Evolutionary conservation across 2,797 vertebrate species (phyloP).

Genomic region (Spatula clypeata): DNA sequence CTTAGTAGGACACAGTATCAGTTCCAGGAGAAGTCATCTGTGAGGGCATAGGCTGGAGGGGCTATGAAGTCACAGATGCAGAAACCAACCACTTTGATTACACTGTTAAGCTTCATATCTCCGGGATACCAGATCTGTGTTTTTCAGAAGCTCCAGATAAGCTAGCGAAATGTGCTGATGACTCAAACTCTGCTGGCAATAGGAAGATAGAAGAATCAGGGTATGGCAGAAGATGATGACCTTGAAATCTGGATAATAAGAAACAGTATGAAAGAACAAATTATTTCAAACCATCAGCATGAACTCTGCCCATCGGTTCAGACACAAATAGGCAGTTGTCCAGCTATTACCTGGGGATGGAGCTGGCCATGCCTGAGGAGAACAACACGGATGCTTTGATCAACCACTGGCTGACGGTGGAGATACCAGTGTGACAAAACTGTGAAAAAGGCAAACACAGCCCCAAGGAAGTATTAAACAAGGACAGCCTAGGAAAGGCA

Average conservation of each 20-base stretch:
- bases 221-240: background rate
- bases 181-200: background rate
- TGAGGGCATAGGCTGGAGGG: background rate
- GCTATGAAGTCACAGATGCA: background rate
- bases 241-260: background rate
- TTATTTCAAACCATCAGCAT: background rate
- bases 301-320: background rate
- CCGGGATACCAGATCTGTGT: background rate
- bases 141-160: slow-evolving; percentile 15
- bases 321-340: background rate
- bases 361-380: background rate
- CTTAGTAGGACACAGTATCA: background rate
- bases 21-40: background rate
- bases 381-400: background rate
- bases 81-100: background rate
- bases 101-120: background rate
- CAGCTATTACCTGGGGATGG: background rate
- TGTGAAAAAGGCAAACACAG: background rate
- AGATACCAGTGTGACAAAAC: background rate
- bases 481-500: background rate
- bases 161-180: background rate
- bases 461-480: background rate
- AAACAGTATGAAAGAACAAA: background rate
- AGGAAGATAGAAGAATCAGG: background rate
- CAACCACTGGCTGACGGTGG: fast-evolving